Conservation (phyloP, 2,797 vertebrate species). For the Phataginus tricuspis region DNA sequence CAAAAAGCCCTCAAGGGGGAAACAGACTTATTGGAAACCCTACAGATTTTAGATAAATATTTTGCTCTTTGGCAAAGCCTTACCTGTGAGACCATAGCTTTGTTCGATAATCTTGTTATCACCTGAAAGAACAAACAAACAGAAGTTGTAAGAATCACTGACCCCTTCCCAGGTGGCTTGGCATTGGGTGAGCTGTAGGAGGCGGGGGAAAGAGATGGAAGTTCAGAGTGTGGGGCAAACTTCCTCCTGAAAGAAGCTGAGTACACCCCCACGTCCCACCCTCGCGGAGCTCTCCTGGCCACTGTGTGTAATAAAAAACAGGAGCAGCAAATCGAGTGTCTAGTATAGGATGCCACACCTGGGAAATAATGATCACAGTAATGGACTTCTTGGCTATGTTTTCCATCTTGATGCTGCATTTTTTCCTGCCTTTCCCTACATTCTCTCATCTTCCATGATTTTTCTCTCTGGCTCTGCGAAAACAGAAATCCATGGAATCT, state of each 20-base stretch:
- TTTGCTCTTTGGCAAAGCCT: slow-evolving; percentile 61
- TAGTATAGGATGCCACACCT: accelerated
- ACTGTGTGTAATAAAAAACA: neutral
- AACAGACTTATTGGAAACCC: neutral
- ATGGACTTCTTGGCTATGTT: neutral
- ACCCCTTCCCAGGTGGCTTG: neutral
- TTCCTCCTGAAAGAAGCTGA: neutral
- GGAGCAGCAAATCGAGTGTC: neutral
- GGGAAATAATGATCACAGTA: neutral
- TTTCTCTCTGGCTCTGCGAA: neutral
- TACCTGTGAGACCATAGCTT: slow-evolving; percentile 89
- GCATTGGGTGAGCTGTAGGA: neutral
- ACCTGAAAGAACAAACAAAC: slow-evolving; percentile 86
- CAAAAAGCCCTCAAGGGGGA: neutral
- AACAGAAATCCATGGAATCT: neutral
- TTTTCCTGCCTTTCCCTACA: neutral
- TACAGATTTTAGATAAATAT: neutral
- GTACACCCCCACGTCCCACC: neutral
- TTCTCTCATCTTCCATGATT: neutral
- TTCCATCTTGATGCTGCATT: neutral
- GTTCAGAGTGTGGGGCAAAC: neutral
- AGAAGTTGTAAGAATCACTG: slow-evolving; percentile 69
- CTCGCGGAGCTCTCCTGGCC: neutral
- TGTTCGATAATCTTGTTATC: slow-evolving; percentile 90
- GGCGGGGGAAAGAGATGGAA: neutral